Evolutionary conservation across 2,113 vertebrate species (phyloP).

Genomic region (Ctenomys sociabilis): DNA sequence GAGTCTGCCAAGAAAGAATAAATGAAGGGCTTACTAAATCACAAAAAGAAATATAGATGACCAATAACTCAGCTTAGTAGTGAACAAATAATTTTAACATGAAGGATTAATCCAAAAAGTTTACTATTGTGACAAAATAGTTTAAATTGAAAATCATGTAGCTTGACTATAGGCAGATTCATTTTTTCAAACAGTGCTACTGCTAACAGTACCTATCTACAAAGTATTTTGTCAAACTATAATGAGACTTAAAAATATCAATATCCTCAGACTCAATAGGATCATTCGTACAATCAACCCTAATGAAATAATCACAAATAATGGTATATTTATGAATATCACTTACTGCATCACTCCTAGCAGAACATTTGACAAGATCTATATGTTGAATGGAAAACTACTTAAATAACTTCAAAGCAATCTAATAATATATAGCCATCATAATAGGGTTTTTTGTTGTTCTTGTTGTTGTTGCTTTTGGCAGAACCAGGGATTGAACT

Average conservation of each 20-base stretch:
- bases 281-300: neutral
- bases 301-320: conserved; percentile 8
- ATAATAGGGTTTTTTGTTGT: no score
- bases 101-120: neutral
- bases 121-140: conserved; percentile 30
- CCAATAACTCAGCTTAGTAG: neutral
- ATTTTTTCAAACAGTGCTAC: neutral
- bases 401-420: conserved; percentile 15
- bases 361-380: neutral
- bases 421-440: neutral
- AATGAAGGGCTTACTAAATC: neutral
- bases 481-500: no score
- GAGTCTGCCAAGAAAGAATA: neutral
- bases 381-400: neutral
- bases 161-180: neutral
- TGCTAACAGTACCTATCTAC: neutral
- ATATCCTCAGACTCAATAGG: neutral
- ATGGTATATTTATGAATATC: neutral
- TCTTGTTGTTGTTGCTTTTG: no score
- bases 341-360: neutral
- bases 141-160: conserved; percentile 34
- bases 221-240: neutral
- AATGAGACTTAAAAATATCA: neutral
- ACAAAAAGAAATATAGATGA: neutral
- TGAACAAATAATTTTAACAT: neutral